Evolutionary conservation across 2,113 vertebrate genomes (phyloP).

Genomic region (Ceyx margarethae): DNA sequence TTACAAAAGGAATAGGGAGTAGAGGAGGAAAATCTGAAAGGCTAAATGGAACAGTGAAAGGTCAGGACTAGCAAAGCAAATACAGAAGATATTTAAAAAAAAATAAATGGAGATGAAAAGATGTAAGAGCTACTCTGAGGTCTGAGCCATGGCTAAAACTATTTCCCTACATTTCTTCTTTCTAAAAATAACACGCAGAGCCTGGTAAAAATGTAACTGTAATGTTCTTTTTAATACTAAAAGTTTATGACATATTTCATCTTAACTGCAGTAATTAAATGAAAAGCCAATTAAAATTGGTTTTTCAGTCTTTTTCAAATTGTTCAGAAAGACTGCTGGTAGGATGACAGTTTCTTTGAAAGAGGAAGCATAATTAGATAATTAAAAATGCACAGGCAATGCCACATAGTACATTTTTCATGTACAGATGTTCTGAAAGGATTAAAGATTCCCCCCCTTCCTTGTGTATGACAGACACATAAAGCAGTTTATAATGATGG

Average conservation of each 20-base stretch:
- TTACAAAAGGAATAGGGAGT: not conserved
- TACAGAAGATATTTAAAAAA: not conserved
- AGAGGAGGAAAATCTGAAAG: not conserved
- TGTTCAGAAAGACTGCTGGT: not conserved
- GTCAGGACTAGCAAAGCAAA: not conserved
- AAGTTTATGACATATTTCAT: not conserved
- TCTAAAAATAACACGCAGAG: not conserved
- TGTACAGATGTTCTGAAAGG: slow-evolving; percentile 47
- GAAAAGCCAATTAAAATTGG: not conserved
- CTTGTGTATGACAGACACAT: not conserved
- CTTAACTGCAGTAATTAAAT: not conserved
- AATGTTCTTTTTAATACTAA: not conserved
- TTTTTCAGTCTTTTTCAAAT: not conserved
- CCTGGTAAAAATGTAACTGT: not conserved
- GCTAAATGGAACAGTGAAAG: not conserved
- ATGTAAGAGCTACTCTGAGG: not conserved
- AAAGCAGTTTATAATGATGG: slow-evolving; percentile 35
- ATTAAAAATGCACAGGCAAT: slow-evolving; percentile 33
- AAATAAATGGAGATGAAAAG: not conserved
- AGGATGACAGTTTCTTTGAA: slow-evolving; percentile 56
- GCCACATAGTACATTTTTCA: not conserved
- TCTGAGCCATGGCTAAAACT: not conserved
- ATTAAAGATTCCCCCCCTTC: slow-evolving; percentile 26
- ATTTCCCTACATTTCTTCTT: not conserved
- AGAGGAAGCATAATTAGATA: slow-evolving; percentile 38